Percentiles rank a stretch among this genome's conserved stretches.
Conservation (phyloP, 2,888 invertebrate species). For the Oxytorus armatus region DNA sequence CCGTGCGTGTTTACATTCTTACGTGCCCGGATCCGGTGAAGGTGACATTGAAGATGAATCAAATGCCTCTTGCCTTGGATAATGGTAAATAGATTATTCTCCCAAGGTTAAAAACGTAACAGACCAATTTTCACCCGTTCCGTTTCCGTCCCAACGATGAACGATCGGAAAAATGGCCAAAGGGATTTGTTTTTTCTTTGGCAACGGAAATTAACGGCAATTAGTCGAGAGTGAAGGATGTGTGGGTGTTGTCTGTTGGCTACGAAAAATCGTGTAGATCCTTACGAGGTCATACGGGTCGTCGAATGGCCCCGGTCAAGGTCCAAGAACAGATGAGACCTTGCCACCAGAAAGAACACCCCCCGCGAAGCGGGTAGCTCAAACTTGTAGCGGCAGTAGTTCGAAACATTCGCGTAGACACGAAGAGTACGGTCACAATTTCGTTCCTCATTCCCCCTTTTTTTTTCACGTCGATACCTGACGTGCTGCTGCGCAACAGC, state of each 20-base stretch:
- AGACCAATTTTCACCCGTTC: too few species aligned
- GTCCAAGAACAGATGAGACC: slow-evolving; percentile 26
- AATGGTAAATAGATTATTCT: too few species aligned
- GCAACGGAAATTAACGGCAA: slow-evolving; percentile 72
- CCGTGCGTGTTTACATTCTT: too few species aligned
- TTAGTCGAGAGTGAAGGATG: slow-evolving; percentile 71
- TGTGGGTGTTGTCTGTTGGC: slow-evolving; percentile 65
- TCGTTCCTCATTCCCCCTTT: slow-evolving; percentile 5
- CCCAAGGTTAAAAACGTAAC: too few species aligned
- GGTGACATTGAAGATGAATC: too few species aligned
- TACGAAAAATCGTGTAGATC: slow-evolving; percentile 20
- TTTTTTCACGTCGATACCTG: slow-evolving; percentile 52
- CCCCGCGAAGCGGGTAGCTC: slow-evolving; percentile 45
- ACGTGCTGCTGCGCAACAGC: slow-evolving; percentile 38
- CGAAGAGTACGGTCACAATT: slow-evolving; percentile 10
- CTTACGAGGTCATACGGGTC: slow-evolving; percentile 32
- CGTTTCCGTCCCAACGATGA: too few species aligned
- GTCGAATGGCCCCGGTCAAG: not conserved
- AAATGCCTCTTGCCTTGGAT: too few species aligned
- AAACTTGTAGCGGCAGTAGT: not conserved
- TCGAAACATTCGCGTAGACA: slow-evolving; percentile 7
- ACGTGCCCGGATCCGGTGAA: too few species aligned
- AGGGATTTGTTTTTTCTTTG: slow-evolving; percentile 37
- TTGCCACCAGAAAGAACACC: slow-evolving; percentile 23
- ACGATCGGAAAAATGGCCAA: too few species aligned